Evolutionary conservation across 2,888 invertebrate genomes (phyloP).

Genomic region (Caenorhabditis wallacei): DNA sequence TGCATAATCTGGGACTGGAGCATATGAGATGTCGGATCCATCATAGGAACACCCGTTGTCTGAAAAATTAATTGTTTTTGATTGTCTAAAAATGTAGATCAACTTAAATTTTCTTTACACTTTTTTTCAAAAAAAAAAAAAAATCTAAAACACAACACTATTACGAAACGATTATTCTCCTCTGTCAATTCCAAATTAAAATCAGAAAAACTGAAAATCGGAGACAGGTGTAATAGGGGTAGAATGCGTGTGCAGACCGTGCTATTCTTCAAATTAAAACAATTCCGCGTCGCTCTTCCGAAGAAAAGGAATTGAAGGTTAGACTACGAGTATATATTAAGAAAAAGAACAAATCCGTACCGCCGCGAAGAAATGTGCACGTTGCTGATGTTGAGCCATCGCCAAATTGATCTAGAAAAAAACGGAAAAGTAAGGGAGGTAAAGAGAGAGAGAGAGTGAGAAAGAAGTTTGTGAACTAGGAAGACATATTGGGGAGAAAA

Average conservation of each 20-base stretch:
- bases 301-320: background rate
- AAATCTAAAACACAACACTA: background rate
- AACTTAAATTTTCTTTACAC: no score
- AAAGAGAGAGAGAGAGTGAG: background rate
- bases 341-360: slow-evolving; percentile 32
- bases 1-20: slow-evolving; percentile 31
- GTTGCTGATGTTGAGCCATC: slow-evolving; percentile 44
- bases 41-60: slow-evolving; percentile 18
- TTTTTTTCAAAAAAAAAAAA: no score
- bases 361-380: slow-evolving; percentile 38
- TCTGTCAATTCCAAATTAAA: background rate
- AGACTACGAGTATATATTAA: background rate
- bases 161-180: background rate
- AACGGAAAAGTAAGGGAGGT: slow-evolving; percentile 24
- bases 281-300: background rate
- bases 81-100: no score
- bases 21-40: slow-evolving; percentile 32
- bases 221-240: slow-evolving; percentile 12
- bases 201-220: background rate
- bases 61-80: slow-evolving; percentile 3
- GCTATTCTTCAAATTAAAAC: background rate
- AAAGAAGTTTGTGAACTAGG: slow-evolving; percentile 3
- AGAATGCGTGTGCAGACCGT: slow-evolving; percentile 7
- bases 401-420: slow-evolving; percentile 47
- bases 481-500: background rate